Conservation (phyloP, 2,113 vertebrate genomes). For the Chascanopsetta lugubris region DNA sequence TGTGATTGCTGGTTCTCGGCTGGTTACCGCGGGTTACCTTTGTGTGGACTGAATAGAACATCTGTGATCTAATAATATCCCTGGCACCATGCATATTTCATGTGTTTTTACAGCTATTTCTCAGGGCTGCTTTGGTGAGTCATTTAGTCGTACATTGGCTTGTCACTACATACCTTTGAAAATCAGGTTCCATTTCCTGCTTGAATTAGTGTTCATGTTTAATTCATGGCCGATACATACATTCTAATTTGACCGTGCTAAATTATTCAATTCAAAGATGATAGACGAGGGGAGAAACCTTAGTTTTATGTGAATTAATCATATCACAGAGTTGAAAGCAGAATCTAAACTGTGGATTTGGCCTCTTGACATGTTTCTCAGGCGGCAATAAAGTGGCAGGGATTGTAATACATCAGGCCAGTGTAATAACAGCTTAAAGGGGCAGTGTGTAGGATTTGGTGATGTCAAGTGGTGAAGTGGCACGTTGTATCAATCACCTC, state of each 20-base stretch:
- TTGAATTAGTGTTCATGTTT: constrained; percentile 78
- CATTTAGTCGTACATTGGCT: constrained; percentile 74
- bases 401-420: constrained; percentile 38
- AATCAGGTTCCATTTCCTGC: constrained; percentile 78
- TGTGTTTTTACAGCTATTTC: constrained; percentile 79
- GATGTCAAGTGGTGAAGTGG: too few species aligned
- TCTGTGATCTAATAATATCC: constrained; percentile 78
- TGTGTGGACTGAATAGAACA: constrained; percentile 71
- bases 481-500: too few species aligned
- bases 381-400: constrained; percentile 25
- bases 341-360: constrained; percentile 58
- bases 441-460: too few species aligned
- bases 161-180: constrained; percentile 71
- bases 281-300: constrained; percentile 58
- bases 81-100: constrained; percentile 75
- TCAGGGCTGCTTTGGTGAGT: constrained; percentile 73
- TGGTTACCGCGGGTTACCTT: constrained; percentile 67
- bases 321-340: constrained; percentile 25
- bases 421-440: too few species aligned
- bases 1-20: constrained; percentile 40
- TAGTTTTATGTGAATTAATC: constrained; percentile 56
- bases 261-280: constrained; percentile 74
- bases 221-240: constrained; percentile 74
- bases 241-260: constrained; percentile 73
- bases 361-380: constrained; percentile 39